phyloP scores from a whole-genome alignment of 2,888 invertebrate genomes.

The Steinernema hermaphroditum region DNA sequence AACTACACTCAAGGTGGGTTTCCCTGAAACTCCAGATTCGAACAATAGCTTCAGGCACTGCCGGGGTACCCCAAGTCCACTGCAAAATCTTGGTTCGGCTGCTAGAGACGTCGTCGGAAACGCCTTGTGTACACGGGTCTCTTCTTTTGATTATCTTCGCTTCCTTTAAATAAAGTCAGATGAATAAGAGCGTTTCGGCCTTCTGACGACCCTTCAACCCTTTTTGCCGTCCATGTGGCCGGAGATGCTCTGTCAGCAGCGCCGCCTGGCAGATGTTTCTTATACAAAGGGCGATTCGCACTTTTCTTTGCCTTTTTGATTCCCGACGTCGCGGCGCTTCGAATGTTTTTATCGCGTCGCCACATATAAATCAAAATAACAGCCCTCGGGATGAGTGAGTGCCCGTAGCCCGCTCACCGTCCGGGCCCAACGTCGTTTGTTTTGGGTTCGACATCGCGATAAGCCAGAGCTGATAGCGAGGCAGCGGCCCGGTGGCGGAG shows the following conservation, averaged over 20 bases:
- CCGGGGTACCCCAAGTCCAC: constrained; percentile 13
- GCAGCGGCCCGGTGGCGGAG: background rate
- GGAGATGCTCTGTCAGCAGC: constrained; percentile 5
- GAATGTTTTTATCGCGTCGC: constrained; percentile 8
- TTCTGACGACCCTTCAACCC: background rate
- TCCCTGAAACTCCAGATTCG: too few species aligned
- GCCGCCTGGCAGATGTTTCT: background rate
- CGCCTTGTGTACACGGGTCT: background rate
- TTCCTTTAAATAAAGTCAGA: background rate
- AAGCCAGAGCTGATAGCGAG: constrained; percentile 21
- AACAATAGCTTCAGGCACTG: background rate
- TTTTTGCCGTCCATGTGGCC: background rate
- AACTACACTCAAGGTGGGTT: background rate
- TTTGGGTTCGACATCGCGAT: constrained; percentile 17
- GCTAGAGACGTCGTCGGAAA: background rate
- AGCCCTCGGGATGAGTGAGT: background rate
- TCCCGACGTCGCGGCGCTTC: background rate
- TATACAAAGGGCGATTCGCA: constrained; percentile 10
- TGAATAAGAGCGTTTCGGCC: background rate
- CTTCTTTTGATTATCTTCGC: constrained; percentile 1
- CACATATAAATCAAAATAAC: constrained; percentile 21
- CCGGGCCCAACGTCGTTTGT: constrained; percentile 10
- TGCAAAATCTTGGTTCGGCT: background rate
- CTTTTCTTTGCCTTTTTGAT: constrained; percentile 17
- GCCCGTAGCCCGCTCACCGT: constrained; percentile 6